phyloP scores from a whole-genome alignment of 2,888 invertebrate genomes.

The Serrognathus titanus region DNA sequence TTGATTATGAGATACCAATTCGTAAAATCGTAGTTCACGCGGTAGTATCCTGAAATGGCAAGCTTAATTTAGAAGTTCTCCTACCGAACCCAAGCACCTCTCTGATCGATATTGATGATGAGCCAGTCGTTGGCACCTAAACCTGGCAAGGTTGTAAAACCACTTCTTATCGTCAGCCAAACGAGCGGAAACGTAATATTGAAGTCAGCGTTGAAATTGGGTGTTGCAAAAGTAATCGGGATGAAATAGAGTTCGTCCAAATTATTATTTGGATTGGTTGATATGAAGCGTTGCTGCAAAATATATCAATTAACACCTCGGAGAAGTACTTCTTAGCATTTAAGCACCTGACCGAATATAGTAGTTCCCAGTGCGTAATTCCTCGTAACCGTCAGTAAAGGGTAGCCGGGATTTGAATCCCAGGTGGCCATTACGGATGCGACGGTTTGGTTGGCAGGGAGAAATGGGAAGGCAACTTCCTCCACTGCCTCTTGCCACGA shows the following conservation, averaged over 20 bases:
- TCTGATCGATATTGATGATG: constrained; percentile 62
- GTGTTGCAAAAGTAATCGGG: constrained; percentile 53
- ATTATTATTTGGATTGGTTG: constrained; percentile 7
- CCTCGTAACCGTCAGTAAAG: constrained; percentile 13
- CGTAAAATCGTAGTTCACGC: constrained; percentile 65
- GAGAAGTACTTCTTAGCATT: not conserved
- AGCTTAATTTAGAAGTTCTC: not conserved
- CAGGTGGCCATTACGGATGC: constrained; percentile 12
- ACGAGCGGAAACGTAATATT: constrained; percentile 48
- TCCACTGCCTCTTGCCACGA: constrained; percentile 9
- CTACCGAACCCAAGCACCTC: constrained; percentile 46
- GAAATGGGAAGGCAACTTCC: not conserved
- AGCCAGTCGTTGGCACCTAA: constrained; percentile 52
- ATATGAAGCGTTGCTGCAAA: constrained; percentile 6
- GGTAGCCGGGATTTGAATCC: constrained; percentile 15
- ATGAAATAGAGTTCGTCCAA: constrained; percentile 50
- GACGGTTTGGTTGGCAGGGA: constrained; percentile 1
- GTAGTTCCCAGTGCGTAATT: constrained; percentile 5
- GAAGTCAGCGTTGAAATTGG: constrained; percentile 44
- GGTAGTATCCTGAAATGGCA: constrained; percentile 56
- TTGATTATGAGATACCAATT: constrained; percentile 62
- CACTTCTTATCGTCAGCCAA: constrained; percentile 48
- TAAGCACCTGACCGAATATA: constrained; percentile 4
- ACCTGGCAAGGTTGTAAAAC: constrained; percentile 32
- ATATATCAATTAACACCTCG: no score